Conservation (phyloP, 2,797 vertebrate genomes). For the Chaetodon trifasciatus region DNA sequence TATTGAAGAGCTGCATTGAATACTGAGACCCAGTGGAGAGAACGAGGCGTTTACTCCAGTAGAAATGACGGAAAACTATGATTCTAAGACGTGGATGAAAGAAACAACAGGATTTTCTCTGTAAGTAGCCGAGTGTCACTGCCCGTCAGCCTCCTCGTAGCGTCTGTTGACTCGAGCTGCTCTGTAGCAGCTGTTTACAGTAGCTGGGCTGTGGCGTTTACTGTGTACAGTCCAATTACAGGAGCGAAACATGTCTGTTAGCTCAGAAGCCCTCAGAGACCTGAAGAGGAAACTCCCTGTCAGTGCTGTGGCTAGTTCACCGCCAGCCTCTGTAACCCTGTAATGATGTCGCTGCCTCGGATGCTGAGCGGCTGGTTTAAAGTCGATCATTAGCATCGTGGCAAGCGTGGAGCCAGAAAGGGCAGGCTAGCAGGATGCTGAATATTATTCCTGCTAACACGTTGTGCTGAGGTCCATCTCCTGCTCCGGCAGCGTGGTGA, state of each 20-base stretch:
- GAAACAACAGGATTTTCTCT: not conserved
- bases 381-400: conserved; percentile 49
- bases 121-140: not conserved
- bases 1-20: not conserved
- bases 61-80: not conserved
- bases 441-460: conserved; percentile 19
- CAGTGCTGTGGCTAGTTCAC: conserved; percentile 18
- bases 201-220: conserved; percentile 29
- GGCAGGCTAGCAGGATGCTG: not conserved
- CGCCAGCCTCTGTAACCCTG: not conserved
- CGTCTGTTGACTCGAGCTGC: conserved; percentile 4
- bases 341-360: conserved; percentile 31
- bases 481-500: conserved; percentile 50
- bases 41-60: not conserved
- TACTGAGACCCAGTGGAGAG: not conserved
- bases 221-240: conserved; percentile 51
- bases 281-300: conserved; percentile 28
- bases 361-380: conserved; percentile 21
- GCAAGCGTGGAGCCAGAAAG: conserved; percentile 22
- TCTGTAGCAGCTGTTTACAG: conserved; percentile 22
- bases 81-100: not conserved
- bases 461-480: conserved; percentile 33
- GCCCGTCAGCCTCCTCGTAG: not conserved
- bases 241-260: conserved; percentile 6
- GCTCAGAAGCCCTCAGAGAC: conserved; percentile 28